Conservation (phyloP, 2,113 vertebrate species). For the Upupa epops region DNA sequence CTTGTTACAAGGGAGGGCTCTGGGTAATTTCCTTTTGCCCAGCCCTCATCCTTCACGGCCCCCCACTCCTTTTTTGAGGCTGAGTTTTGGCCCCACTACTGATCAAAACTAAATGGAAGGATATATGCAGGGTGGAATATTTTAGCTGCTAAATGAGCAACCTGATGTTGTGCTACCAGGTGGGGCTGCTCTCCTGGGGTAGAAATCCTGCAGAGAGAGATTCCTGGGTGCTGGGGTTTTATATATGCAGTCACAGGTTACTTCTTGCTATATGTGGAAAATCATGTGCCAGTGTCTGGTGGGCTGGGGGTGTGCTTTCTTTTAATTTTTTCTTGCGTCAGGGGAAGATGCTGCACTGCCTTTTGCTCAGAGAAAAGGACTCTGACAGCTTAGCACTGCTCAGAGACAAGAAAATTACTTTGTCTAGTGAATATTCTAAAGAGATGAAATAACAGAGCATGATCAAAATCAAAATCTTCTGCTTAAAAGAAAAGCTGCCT, state of each 20-base stretch:
- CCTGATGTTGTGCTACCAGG: neutral
- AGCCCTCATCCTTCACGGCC: neutral
- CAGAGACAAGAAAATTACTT: constrained; percentile 52
- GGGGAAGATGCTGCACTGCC: neutral
- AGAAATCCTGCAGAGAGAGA: neutral
- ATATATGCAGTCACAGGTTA: neutral
- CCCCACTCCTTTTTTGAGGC: neutral
- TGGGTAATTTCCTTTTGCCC: neutral
- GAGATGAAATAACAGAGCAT: constrained; percentile 30
- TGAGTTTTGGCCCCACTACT: neutral
- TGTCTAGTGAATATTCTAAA: constrained; percentile 58
- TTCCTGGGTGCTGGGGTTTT: neutral
- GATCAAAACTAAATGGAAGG: neutral
- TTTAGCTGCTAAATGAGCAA: neutral
- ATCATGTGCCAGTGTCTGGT: neutral
- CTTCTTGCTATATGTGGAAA: neutral
- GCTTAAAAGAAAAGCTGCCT: neutral
- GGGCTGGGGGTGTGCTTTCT: neutral
- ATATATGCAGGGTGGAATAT: neutral
- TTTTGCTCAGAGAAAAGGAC: constrained; percentile 27
- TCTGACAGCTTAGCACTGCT: constrained; percentile 24
- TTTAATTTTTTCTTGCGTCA: neutral
- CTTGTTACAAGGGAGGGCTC: neutral
- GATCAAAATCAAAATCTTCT: constrained; percentile 27
- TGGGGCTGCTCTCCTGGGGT: neutral